These are phyloP conservation scores for Zosterops pallidus DNA, from an alignment of 2,113 vertebrate genomes.

Conservation along the genomic window DNA sequence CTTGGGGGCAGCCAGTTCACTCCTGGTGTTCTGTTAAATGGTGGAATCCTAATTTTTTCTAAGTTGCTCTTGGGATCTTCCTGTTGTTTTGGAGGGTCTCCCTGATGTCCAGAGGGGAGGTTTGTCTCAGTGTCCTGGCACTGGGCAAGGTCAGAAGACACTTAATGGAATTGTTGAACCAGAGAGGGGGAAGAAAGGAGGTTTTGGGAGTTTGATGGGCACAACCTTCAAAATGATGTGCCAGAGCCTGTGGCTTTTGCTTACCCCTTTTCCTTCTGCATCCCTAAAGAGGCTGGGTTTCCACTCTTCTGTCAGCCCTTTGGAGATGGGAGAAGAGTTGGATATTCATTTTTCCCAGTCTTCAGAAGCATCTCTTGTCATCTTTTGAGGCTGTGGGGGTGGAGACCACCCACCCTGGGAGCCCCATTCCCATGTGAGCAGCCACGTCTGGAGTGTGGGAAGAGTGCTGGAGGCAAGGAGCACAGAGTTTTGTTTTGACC, in stretches of 20 bases:
- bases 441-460: background rate
- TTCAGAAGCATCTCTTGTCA: background rate
- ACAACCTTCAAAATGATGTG: background rate
- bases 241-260: background rate
- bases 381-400: background rate
- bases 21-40: background rate
- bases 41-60: background rate
- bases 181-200: no score
- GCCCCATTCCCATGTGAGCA: background rate
- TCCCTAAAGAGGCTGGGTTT: background rate
- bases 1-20: background rate
- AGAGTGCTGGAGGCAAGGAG: background rate
- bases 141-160: background rate
- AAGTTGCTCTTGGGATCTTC: background rate
- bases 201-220: background rate
- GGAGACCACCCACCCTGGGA: background rate
- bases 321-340: background rate
- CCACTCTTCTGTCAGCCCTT: background rate
- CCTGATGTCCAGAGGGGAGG: background rate
- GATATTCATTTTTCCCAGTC: background rate
- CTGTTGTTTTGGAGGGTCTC: background rate
- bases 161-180: background rate
- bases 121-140: background rate
- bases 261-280: background rate
- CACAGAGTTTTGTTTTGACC: background rate